Evolutionary conservation across 2,888 invertebrate species (phyloP).

Genomic region (Pyrrhia umbra): DNA sequence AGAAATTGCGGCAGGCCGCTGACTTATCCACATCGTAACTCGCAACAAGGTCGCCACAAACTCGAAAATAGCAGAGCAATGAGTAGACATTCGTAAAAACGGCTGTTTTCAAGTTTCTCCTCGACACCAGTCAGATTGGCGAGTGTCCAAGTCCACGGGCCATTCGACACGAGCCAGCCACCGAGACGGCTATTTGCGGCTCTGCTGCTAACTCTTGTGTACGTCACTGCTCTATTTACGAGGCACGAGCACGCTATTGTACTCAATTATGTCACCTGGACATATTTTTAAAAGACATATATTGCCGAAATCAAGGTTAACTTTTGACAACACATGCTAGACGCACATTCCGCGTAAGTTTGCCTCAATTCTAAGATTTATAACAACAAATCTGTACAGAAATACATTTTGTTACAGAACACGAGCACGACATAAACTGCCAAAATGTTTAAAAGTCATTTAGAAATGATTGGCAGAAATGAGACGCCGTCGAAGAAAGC

Average conservation of each 20-base stretch:
- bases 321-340: slow-evolving; percentile 47
- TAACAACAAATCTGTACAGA: slow-evolving; percentile 25
- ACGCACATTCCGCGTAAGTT: slow-evolving; percentile 14
- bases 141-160: slow-evolving; percentile 80
- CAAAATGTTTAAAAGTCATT: slow-evolving; percentile 97
- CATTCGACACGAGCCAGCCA: slow-evolving; percentile 83
- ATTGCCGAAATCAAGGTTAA: slow-evolving; percentile 76
- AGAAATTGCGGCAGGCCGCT: slow-evolving; percentile 81
- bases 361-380: neutral
- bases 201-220: slow-evolving; percentile 78
- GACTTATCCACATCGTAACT: slow-evolving; percentile 76
- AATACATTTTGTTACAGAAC: slow-evolving; percentile 90
- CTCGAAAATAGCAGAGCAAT: slow-evolving; percentile 85
- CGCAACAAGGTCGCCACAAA: slow-evolving; percentile 85
- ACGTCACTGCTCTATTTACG: slow-evolving; percentile 89
- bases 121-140: slow-evolving; percentile 80
- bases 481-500: slow-evolving; percentile 97
- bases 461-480: slow-evolving; percentile 98
- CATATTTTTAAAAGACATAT: slow-evolving; percentile 70
- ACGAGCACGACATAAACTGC: slow-evolving; percentile 94
- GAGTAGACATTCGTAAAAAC: slow-evolving; percentile 87
- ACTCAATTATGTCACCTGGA: slow-evolving; percentile 85
- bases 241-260: slow-evolving; percentile 80
- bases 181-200: slow-evolving; percentile 84
- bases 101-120: slow-evolving; percentile 83